Percentiles rank a stretch among this genome's conserved stretches.
These are phyloP conservation scores for Ferdinandea cuprea DNA, from an alignment of 2,888 invertebrate genomes.

Conservation along the genomic window DNA sequence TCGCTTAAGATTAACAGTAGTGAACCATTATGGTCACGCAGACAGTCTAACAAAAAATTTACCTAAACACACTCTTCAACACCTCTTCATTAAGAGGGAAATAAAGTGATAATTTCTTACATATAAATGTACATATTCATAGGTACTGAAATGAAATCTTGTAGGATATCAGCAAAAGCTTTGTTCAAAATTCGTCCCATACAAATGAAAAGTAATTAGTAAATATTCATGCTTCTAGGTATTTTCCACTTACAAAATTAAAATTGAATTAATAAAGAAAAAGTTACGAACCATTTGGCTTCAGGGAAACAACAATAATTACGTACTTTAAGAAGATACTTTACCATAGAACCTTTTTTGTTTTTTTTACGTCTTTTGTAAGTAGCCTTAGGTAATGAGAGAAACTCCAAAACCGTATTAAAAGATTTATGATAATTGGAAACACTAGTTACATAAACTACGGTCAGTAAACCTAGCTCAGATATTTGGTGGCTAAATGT, in stretches of 20 bases:
- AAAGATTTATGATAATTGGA: constrained; percentile 43
- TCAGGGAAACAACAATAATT: constrained; percentile 19
- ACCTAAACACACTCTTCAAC: background rate
- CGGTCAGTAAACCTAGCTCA: background rate
- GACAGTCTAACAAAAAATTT: background rate
- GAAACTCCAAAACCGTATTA: background rate
- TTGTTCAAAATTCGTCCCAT: background rate
- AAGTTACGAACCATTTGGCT: constrained; percentile 24
- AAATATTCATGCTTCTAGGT: constrained; percentile 38
- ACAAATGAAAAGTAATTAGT: constrained; percentile 61
- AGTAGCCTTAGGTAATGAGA: constrained; percentile 18
- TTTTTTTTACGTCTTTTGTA: constrained; percentile 9
- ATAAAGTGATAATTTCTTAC: too few species aligned
- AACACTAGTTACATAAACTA: constrained; percentile 21
- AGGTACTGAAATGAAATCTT: too few species aligned
- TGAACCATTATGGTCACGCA: constrained; percentile 24
- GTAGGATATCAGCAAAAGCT: background rate
- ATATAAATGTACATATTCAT: too few species aligned
- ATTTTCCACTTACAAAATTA: background rate
- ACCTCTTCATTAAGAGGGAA: background rate
- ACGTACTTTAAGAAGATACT: constrained; percentile 30
- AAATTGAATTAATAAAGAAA: constrained; percentile 5
- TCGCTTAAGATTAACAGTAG: constrained; percentile 20
- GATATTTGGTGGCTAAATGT: too few species aligned
- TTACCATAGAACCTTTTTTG: background rate